Evolutionary conservation across 2,888 invertebrate species (phyloP).

Genomic region (Agyllia agylla): DNA sequence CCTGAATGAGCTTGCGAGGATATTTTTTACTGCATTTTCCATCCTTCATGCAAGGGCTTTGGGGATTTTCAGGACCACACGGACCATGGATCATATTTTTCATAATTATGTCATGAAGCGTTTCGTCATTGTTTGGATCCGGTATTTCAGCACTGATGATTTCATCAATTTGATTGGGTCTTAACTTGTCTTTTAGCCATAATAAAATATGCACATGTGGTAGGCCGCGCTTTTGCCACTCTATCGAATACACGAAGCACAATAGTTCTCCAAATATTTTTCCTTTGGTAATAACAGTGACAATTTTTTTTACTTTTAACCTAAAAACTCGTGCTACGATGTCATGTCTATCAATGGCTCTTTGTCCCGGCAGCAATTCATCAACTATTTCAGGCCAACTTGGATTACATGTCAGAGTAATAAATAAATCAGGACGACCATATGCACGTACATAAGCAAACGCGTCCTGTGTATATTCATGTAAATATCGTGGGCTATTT

Average conservation of each 20-base stretch:
- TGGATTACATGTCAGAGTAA: conserved; percentile 78
- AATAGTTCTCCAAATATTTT: conserved; percentile 39
- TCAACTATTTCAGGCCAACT: conserved; percentile 78
- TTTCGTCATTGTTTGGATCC: conserved; percentile 51
- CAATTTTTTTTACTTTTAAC: conserved; percentile 44
- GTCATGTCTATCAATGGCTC: conserved; percentile 50
- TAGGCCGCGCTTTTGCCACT: conserved; percentile 77
- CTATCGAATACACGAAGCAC: conserved; percentile 64
- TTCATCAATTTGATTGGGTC: conserved; percentile 72
- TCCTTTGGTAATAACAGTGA: conserved; percentile 44
- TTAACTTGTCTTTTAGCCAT: conserved; percentile 29
- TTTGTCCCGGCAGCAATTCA: conserved; percentile 66
- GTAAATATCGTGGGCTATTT: not conserved
- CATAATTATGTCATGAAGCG: conserved; percentile 50
- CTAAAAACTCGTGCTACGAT: conserved; percentile 43
- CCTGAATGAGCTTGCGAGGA: conserved; percentile 72
- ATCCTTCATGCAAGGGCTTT: conserved; percentile 72
- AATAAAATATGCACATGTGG: conserved; percentile 59
- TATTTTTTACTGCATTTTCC: conserved; percentile 76
- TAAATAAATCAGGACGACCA: conserved; percentile 71
- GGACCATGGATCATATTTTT: conserved; percentile 79
- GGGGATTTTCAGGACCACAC: conserved; percentile 66
- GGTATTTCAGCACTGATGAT: conserved; percentile 79
- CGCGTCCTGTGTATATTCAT: not conserved
- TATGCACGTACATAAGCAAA: not conserved